Evolutionary conservation across 1,140 invertebrate genomes (phyloP).

Genomic region (Frieseomelitta varia): DNA sequence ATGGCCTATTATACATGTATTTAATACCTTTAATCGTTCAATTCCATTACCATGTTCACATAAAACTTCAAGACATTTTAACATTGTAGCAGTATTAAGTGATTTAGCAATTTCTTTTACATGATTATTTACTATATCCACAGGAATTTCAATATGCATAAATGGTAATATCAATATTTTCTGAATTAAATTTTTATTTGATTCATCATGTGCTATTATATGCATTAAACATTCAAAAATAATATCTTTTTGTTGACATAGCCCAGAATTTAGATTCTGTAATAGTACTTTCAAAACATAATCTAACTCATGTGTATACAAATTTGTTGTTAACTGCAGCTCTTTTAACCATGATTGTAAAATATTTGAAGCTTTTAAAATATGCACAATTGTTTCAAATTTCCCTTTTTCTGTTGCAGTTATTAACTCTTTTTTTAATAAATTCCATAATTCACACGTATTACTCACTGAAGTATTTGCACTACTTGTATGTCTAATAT

Average conservation of each 20-base stretch:
- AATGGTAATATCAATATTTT: conserved; percentile 69
- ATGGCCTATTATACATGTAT: conserved; percentile 56
- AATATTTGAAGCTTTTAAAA: conserved; percentile 65
- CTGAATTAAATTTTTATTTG: conserved; percentile 67
- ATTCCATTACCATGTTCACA: conserved; percentile 63
- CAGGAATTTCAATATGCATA: conserved; percentile 50
- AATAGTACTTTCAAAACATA: conserved; percentile 56
- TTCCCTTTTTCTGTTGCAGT: conserved; percentile 54
- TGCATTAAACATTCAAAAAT: conserved; percentile 71
- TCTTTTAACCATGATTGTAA: conserved; percentile 67
- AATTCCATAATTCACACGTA: conserved; percentile 69
- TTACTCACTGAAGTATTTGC: conserved; percentile 18
- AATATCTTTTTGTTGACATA: conserved; percentile 26
- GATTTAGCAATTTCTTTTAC: conserved; percentile 62
- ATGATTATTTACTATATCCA: conserved; percentile 54
- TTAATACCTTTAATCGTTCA: conserved; percentile 67
- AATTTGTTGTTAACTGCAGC: conserved; percentile 52
- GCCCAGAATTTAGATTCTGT: conserved; percentile 44
- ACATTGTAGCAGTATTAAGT: conserved; percentile 65
- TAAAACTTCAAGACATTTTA: conserved; percentile 71
- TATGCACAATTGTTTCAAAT: conserved; percentile 60
- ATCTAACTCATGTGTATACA: conserved; percentile 64
- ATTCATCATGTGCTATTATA: conserved; percentile 69
- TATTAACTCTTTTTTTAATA: conserved; percentile 60
- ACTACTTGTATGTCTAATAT: conserved; percentile 54